Percentiles rank a stretch among this genome's conserved stretches.
These are phyloP conservation scores for Etheostoma perlongum DNA, from an alignment of 2,797 vertebrate genomes.

Conservation along the genomic window DNA sequence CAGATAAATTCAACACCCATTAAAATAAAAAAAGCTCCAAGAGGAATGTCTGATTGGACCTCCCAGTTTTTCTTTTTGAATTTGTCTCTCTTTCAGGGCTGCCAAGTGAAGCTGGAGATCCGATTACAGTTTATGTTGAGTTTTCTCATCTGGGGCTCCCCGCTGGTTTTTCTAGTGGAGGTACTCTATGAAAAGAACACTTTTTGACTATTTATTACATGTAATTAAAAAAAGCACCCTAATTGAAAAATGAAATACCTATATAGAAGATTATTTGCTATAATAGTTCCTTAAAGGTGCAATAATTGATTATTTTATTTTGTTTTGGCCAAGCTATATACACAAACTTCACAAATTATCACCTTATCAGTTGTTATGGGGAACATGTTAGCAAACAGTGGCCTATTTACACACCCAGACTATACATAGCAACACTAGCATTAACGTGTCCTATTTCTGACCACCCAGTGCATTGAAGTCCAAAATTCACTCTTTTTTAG, in stretches of 20 bases:
- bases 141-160: slow-evolving; percentile 50
- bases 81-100: slow-evolving; percentile 69
- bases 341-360: not conserved
- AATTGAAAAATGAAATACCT: not conserved
- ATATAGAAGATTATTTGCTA: not conserved
- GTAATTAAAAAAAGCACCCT: not conserved
- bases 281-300: not conserved
- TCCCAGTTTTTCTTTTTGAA: not conserved
- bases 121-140: slow-evolving; percentile 58
- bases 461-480: too few relatives aligned
- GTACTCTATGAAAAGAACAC: slow-evolving; percentile 37
- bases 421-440: not conserved
- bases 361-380: not conserved
- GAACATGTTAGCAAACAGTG: not conserved
- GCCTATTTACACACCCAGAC: not conserved
- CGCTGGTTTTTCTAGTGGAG: slow-evolving; percentile 62
- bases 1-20: not conserved
- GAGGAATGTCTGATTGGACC: not conserved
- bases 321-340: too few relatives aligned
- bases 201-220: not conserved
- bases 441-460: too few relatives aligned
- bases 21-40: not conserved
- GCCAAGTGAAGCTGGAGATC: slow-evolving; percentile 64
- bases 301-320: too few relatives aligned
- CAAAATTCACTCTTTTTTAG: too few relatives aligned